Percentiles rank a stretch among this genome's conserved stretches.
Evolutionary conservation across 2,113 vertebrate genomes (phyloP).

Genomic region (Cromileptes altivelis): DNA sequence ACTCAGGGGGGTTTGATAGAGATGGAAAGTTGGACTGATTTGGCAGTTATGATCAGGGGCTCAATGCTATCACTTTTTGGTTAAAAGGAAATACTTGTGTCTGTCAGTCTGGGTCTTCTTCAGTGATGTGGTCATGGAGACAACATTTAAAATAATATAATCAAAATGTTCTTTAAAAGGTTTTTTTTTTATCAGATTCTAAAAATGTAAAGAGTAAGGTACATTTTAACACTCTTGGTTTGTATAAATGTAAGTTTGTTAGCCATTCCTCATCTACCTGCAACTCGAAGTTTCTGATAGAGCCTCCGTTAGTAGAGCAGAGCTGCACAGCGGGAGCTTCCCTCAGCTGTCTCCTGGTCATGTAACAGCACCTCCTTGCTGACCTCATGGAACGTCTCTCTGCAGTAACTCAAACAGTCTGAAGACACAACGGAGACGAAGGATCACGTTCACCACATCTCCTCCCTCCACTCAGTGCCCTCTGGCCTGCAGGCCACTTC

Average conservation of each 20-base stretch:
- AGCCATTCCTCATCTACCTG: not conserved
- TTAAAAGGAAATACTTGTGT: not conserved
- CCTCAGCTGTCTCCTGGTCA: slow-evolving; percentile 66
- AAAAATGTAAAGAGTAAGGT: too few relatives aligned
- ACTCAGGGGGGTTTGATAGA: not conserved
- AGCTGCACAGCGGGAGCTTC: slow-evolving; percentile 33
- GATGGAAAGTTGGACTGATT: not conserved
- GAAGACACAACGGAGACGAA: slow-evolving; percentile 40
- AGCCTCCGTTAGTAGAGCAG: too few relatives aligned
- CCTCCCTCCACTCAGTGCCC: slow-evolving; percentile 15
- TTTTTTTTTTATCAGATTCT: too few relatives aligned
- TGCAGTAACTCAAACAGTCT: slow-evolving; percentile 39
- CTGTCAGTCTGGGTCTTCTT: not conserved
- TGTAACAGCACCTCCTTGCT: slow-evolving; percentile 63
- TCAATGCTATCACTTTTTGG: too few relatives aligned
- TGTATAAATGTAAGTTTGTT: not conserved
- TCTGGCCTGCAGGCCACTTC: slow-evolving; percentile 4
- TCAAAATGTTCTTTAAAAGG: too few relatives aligned
- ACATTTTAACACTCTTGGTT: not conserved
- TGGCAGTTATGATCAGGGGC: not conserved
- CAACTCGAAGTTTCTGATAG: not conserved
- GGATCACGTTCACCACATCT: slow-evolving; percentile 51
- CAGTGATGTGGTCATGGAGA: too few relatives aligned
- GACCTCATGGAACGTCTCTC: slow-evolving; percentile 72
- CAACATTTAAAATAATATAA: too few relatives aligned